A percentile compares a stretch with the other conserved stretches of the same genome.
Conservation (phyloP, 64 coral and sea anemone species). For the Actinia equina region DNA sequence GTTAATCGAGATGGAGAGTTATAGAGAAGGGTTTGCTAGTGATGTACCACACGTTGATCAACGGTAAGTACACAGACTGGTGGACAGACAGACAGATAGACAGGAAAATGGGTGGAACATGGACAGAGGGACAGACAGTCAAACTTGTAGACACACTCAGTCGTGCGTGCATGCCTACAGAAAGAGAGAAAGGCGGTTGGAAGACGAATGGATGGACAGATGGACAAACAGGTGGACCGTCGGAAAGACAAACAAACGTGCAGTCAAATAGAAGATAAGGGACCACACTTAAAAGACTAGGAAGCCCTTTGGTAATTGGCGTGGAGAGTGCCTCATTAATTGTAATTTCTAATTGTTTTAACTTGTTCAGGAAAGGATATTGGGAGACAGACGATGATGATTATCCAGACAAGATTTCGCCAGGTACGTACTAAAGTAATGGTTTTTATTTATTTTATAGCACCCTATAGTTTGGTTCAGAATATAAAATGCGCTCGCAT, state of each 20-base stretch:
- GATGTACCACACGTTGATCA: not conserved
- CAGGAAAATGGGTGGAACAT: not conserved
- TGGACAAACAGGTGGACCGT: not conserved
- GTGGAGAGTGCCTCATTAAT: not conserved
- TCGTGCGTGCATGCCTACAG: not conserved
- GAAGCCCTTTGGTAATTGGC: not conserved
- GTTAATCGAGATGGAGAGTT: not conserved
- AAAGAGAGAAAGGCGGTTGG: not conserved
- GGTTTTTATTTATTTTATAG: not conserved
- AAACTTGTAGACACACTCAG: not conserved
- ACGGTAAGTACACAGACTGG: not conserved
- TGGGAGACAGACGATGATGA: conserved; percentile 12
- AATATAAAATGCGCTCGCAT: too few species aligned
- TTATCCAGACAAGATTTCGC: not conserved
- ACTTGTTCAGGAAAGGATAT: not conserved
- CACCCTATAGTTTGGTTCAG: too few species aligned
- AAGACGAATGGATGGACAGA: not conserved
- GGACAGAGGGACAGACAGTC: not conserved
- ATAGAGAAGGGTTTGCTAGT: not conserved
- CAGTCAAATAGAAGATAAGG: not conserved
- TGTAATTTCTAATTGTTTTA: not conserved
- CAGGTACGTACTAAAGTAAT: not conserved
- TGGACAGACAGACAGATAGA: not conserved
- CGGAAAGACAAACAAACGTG: not conserved
- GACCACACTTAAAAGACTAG: not conserved